Conservation (phyloP, 2,797 vertebrate genomes). For the Sparidentex hasta region DNA sequence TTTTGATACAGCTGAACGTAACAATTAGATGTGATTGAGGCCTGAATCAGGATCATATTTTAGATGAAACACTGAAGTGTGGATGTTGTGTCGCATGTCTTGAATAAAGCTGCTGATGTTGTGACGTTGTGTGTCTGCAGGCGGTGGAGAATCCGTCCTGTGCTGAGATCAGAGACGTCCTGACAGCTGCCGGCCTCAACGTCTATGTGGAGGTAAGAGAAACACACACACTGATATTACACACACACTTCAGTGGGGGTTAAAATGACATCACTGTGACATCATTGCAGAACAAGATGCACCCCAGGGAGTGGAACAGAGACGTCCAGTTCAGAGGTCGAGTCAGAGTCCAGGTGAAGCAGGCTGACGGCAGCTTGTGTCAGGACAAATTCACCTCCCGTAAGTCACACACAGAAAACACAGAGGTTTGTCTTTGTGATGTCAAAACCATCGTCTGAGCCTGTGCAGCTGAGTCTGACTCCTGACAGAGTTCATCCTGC, state of each 20-base stretch:
- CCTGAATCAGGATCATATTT: not conserved
- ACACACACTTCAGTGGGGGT: not conserved
- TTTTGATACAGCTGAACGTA: not conserved
- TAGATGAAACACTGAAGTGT: too few relatives aligned
- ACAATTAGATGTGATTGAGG: not conserved
- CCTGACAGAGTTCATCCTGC: too few relatives aligned
- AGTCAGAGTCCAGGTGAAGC: conserved; percentile 92
- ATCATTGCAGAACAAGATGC: conserved; percentile 91
- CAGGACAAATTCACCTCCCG: conserved; percentile 92
- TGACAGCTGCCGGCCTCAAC: conserved; percentile 92
- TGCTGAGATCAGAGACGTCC: conserved; percentile 94
- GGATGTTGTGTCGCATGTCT: not conserved
- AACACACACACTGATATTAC: not conserved
- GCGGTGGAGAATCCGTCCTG: conserved; percentile 97
- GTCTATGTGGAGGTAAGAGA: conserved; percentile 89
- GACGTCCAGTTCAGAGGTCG: conserved; percentile 93
- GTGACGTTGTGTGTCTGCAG: conserved; percentile 73
- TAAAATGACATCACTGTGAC: not conserved
- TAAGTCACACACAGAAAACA: conserved; percentile 79
- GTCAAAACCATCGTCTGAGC: too few relatives aligned
- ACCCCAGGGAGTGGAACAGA: conserved; percentile 95
- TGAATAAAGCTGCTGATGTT: not conserved
- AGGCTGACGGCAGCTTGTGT: conserved; percentile 91
- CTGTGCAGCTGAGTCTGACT: too few relatives aligned
- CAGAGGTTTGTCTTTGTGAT: too few relatives aligned